Evolutionary conservation across 2,113 vertebrate genomes (phyloP), one percentile per base, ranked within the genome.

Genomic region (Centrocercus urophasianus): DNA sequence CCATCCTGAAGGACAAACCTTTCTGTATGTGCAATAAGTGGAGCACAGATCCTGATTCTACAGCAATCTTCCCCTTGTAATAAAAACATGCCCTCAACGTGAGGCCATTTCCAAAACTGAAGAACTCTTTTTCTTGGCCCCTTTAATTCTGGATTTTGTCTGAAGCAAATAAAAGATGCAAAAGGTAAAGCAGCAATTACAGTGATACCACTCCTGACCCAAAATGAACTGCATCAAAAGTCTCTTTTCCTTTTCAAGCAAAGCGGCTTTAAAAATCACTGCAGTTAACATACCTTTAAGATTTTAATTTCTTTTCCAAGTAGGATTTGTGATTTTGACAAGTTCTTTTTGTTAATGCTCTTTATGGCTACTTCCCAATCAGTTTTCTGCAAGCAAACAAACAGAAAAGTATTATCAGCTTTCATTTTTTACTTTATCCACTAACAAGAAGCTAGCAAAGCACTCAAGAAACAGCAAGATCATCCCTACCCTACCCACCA

Each of bases 271-370:
- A 78, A 91, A 89, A 95, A 90, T 79, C 85, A 90, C 54, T 80
- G 42, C 85, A 93, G 86, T 89, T 88, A 95, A 93, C 96, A 97
- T 95, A 99, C 99, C 99, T 99, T 99, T 93, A 99, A 98, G 96
- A 99, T 99, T 98, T 99, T 99, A 93, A 99, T 99, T 98, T 99
- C 99, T 97, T 99, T 99, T 95, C 99, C 99, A 94, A 99, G 99
- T 40, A 99, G 98, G 97, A 99, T 98, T 98, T 99, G 99, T 92
- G 99, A 99, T 97, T 99, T 99, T 43, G 99, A 99, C 96, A 99
- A 97, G 96, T 99, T 99, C 98, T 99, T 99, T 98, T 99, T 99
- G 97, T 99, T 99, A 94, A 99, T 99, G 97, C 98, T 99, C 98
- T 99, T 99, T 96, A 99, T 98, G 91, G 99, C 99, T 95, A 99